Percentiles rank a stretch among this genome's conserved stretches.
Conservation (phyloP, 2,797 vertebrate genomes). For the Pantherophis alleghaniensis region DNA sequence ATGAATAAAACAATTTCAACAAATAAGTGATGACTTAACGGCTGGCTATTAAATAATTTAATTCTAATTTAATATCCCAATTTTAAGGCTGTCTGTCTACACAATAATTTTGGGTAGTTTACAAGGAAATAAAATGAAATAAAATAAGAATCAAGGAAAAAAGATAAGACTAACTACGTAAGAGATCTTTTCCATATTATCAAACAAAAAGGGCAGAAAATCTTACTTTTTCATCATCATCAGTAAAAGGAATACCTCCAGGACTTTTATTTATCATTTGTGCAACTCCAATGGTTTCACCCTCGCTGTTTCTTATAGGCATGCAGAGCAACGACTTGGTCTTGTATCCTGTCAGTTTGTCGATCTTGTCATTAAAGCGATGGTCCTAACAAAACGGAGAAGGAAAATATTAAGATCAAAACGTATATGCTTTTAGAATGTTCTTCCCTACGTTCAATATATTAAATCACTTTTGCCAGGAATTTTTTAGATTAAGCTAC, state of each 20-base stretch:
- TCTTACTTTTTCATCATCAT: slow-evolving; percentile 92
- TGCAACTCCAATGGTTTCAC: slow-evolving; percentile 93
- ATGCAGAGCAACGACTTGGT: slow-evolving; percentile 96
- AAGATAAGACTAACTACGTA: slow-evolving; percentile 5
- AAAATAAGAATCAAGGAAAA: neutral
- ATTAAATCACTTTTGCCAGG: neutral
- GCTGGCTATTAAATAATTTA: neutral
- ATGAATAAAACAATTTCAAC: neutral
- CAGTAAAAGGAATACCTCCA: slow-evolving; percentile 88
- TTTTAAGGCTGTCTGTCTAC: neutral
- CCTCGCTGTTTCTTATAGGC: slow-evolving; percentile 95
- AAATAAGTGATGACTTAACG: neutral
- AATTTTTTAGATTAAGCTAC: neutral
- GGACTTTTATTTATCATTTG: slow-evolving; percentile 97
- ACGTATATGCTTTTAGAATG: neutral
- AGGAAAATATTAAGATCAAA: slow-evolving; percentile 16
- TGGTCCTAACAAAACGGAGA: slow-evolving; percentile 82
- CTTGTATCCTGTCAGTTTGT: slow-evolving; percentile 98
- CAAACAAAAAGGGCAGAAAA: neutral
- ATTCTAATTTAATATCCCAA: neutral
- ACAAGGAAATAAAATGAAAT: neutral
- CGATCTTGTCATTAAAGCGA: slow-evolving; percentile 97
- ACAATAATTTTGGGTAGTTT: neutral
- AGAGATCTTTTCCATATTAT: neutral
- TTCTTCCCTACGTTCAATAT: neutral